Conservation (phyloP, 1,140 invertebrate genomes). For the Bombus superbus region DNA sequence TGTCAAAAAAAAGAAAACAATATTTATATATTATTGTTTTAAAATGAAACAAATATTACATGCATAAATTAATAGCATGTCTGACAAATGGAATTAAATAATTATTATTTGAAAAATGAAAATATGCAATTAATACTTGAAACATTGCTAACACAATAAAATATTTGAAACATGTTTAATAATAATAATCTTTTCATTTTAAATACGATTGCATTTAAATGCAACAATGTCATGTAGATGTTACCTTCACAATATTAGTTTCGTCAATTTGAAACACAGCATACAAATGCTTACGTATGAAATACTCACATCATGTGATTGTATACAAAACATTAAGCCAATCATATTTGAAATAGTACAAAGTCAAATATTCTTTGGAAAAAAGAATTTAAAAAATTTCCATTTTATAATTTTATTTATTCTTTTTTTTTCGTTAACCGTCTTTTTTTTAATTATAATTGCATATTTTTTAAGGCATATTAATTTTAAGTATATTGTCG, state of each 20-base stretch:
- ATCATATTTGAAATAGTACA: not conserved
- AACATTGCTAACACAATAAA: conserved; percentile 2
- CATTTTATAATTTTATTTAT: conserved; percentile 5
- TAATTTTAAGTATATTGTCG: conserved; percentile 16
- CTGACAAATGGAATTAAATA: not conserved
- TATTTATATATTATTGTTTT: not conserved
- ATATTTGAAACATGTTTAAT: conserved; percentile 20
- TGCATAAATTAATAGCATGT: not conserved
- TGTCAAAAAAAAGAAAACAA: not conserved
- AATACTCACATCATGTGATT: conserved; percentile 50
- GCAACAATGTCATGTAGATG: conserved; percentile 51
- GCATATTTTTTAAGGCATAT: conserved; percentile 43
- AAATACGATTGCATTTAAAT: conserved; percentile 22
- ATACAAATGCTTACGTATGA: conserved; percentile 38
- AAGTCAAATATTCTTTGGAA: not conserved
- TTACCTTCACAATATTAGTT: conserved; percentile 30
- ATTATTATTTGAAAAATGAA: conserved; percentile 3
- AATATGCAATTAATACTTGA: not conserved
- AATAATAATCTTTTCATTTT: not conserved
- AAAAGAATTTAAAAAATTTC: not conserved
- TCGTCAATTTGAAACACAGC: conserved; percentile 24
- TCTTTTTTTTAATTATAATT: conserved; percentile 1
- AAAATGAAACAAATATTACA: conserved; percentile 9
- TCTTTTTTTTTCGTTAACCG: not conserved
- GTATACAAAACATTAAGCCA: conserved; percentile 39